These are phyloP conservation scores for Hydra vulgaris DNA, from an alignment of 30 jellyfish, hydroid and myxozoan species.

Conservation along the genomic window DNA sequence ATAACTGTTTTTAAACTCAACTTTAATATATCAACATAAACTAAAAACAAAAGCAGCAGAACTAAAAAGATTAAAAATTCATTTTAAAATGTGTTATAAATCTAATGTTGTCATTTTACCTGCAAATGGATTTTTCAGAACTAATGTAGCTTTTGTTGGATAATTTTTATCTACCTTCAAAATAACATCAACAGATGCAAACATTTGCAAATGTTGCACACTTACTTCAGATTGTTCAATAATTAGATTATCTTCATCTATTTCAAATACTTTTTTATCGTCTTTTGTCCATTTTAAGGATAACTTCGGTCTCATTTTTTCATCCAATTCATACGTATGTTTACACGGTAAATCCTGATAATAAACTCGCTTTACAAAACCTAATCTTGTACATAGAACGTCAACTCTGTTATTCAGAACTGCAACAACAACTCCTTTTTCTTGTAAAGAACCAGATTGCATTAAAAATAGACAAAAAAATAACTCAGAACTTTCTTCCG, in stretches of 20 bases:
- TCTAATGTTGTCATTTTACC: neutral
- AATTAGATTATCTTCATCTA: neutral
- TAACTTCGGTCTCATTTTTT: neutral
- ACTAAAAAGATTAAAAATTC: too few relatives aligned
- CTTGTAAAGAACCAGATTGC: constrained; percentile 41
- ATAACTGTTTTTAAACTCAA: too few relatives aligned
- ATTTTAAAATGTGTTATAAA: too few relatives aligned
- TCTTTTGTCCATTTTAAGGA: neutral
- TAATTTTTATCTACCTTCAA: neutral
- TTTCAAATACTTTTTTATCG: neutral
- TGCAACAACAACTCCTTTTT: constrained; percentile 51
- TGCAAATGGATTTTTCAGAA: neutral
- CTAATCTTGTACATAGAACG: constrained; percentile 28
- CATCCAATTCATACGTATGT: constrained; percentile 25
- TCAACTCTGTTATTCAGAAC: constrained; percentile 46
- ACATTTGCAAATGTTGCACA: neutral
- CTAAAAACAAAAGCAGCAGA: too few relatives aligned
- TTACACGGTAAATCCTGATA: constrained; percentile 21
- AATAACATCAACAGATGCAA: neutral
- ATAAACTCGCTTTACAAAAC: constrained; percentile 44
- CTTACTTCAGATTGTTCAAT: neutral
- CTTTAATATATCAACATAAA: too few relatives aligned
- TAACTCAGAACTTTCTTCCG: constrained; percentile 44
- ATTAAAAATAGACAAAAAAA: constrained; percentile 34
- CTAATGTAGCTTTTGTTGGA: neutral